These are phyloP conservation scores for Dendrophyllia cribrosa DNA, from an alignment of 64 coral and sea anemone species.

Conservation along the genomic window DNA sequence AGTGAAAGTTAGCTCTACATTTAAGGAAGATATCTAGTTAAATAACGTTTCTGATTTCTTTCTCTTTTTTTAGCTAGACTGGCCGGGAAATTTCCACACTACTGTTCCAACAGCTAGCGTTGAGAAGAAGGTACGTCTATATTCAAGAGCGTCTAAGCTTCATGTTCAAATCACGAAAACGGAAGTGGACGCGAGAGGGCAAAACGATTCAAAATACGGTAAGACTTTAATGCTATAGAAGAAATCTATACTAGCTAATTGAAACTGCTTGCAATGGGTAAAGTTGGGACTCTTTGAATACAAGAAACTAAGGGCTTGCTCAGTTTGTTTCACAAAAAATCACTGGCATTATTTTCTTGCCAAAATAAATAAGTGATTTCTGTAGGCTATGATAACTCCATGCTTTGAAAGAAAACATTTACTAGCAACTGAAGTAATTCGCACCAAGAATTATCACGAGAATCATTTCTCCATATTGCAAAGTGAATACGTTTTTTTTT, in stretches of 20 bases:
- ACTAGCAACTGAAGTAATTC: too few species aligned
- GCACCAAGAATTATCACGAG: too few species aligned
- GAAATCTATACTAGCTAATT: not conserved
- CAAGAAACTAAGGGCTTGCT: not conserved
- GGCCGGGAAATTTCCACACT: not conserved
- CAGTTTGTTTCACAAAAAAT: not conserved
- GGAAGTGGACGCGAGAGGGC: slow-evolving; percentile 24
- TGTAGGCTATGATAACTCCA: not conserved
- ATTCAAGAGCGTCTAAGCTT: slow-evolving; percentile 35
- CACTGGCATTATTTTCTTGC: not conserved
- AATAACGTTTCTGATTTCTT: not conserved
- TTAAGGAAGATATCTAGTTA: not conserved
- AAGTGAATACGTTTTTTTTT: not conserved
- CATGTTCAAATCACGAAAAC: slow-evolving; percentile 49
- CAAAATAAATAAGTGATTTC: not conserved
- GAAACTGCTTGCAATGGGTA: not conserved
- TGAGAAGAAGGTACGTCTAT: slow-evolving; percentile 28
- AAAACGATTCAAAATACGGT: slow-evolving; percentile 37
- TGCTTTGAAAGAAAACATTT: slow-evolving; percentile 24
- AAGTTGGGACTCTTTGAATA: not conserved
- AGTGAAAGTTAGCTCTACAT: not conserved
- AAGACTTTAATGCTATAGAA: not conserved
- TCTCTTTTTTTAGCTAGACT: not conserved
- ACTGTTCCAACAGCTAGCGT: not conserved
- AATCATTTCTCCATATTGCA: too few species aligned